Percentiles rank a stretch among this genome's conserved stretches.
Conservation (phyloP, 2,888 invertebrate genomes). For the Trilocha varians region DNA sequence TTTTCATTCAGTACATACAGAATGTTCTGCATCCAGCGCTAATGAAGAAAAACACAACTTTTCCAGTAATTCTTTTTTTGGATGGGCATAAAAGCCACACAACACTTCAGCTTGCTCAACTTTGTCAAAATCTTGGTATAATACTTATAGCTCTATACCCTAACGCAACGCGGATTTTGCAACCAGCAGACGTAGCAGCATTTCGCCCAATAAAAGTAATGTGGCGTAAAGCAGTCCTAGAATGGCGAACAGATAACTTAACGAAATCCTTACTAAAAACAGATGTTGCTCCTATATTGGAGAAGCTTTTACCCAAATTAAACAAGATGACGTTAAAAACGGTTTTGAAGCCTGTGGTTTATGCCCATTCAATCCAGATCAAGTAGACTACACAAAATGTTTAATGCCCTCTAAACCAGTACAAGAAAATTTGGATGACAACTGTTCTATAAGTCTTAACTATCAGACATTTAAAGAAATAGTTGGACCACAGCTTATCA, state of each 20-base stretch:
- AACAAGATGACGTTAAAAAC: constrained; percentile 11
- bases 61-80: constrained; percentile 16
- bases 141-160: constrained; percentile 16
- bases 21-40: constrained; percentile 15
- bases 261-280: constrained; percentile 6
- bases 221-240: constrained; percentile 16
- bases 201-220: constrained; percentile 16
- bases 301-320: constrained; percentile 11
- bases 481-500: constrained; percentile 12
- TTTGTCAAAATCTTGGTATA: constrained; percentile 14
- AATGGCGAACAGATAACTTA: constrained; percentile 14
- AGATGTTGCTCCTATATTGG: constrained; percentile 7
- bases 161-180: constrained; percentile 14
- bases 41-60: constrained; percentile 9
- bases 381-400: constrained; percentile 14
- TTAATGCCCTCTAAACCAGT: constrained; percentile 10
- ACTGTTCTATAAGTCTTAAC: constrained; percentile 7
- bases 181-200: constrained; percentile 17
- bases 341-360: constrained; percentile 12
- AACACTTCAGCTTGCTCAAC: constrained; percentile 13
- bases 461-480: constrained; percentile 13
- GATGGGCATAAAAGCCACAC: constrained; percentile 18
- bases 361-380: constrained; percentile 14
- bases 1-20: constrained; percentile 14
- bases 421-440: constrained; percentile 1